A percentile compares a stretch with the other conserved stretches of the same genome.
Evolutionary conservation across 2,113 vertebrate species (phyloP).

Genomic region (Erythrolamprus reginae): DNA sequence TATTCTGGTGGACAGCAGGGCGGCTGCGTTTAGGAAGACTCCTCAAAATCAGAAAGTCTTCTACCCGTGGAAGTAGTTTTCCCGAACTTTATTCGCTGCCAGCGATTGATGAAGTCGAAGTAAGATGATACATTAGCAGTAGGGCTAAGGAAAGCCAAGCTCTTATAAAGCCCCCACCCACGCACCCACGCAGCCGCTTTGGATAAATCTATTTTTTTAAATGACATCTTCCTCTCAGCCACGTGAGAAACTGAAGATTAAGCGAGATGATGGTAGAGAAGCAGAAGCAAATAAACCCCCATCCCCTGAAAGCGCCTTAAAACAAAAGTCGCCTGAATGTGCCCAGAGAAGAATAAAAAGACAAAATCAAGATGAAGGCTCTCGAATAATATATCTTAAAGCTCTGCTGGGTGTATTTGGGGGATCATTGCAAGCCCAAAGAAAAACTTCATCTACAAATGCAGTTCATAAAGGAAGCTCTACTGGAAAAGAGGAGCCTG

Average conservation of each 20-base stretch:
- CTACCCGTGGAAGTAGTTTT: background rate
- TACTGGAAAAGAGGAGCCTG: background rate
- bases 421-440: constrained; percentile 10
- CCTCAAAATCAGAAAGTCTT: background rate
- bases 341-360: constrained; percentile 59
- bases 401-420: constrained; percentile 59
- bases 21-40: background rate
- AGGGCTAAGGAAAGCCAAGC: background rate
- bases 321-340: constrained; percentile 24
- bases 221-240: background rate
- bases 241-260: constrained; percentile 11
- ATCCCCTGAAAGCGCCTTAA: constrained; percentile 17
- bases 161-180: background rate
- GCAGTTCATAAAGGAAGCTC: background rate
- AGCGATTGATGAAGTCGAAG: background rate
- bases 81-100: background rate
- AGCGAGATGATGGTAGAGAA: constrained; percentile 26
- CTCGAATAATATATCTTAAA: constrained; percentile 63
- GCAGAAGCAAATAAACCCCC: constrained; percentile 24
- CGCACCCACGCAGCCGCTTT: too few species aligned
- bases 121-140: background rate
- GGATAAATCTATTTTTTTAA: background rate
- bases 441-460: background rate
- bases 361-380: constrained; percentile 55
- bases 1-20: background rate